Evolutionary conservation across 2,888 invertebrate species (phyloP).

Genomic region (Keiferia lycopersicella): DNA sequence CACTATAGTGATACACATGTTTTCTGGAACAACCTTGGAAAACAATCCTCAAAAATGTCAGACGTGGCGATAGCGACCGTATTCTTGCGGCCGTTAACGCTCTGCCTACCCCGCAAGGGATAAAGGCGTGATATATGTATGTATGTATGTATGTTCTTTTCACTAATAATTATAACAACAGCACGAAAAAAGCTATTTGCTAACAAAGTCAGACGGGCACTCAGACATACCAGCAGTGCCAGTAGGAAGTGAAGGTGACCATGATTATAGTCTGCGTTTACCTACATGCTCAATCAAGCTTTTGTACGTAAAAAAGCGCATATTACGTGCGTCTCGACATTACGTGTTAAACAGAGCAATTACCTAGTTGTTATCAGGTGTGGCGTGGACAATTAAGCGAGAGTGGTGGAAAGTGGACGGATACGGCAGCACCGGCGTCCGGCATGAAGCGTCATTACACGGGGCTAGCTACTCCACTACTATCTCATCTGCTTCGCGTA

Average conservation of each 20-base stretch:
- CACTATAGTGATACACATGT: too few relatives aligned
- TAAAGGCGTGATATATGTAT: too few relatives aligned
- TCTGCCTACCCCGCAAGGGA: too few relatives aligned
- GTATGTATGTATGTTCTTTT: too few relatives aligned
- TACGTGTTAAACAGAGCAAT: constrained; percentile 18
- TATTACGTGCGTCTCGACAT: constrained; percentile 15
- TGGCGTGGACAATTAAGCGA: neutral
- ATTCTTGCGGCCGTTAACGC: too few relatives aligned
- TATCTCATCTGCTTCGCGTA: too few relatives aligned
- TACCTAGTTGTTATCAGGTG: neutral
- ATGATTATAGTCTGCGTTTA: constrained; percentile 34
- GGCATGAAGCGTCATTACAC: neutral
- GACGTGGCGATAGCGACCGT: too few relatives aligned
- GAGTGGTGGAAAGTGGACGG: neutral
- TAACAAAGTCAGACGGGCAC: neutral
- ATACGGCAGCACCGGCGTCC: neutral
- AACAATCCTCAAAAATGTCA: too few relatives aligned
- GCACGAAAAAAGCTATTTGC: neutral
- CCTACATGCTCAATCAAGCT: constrained; percentile 13
- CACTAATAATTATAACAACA: neutral
- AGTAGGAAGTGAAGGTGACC: constrained; percentile 56
- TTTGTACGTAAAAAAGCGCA: constrained; percentile 14
- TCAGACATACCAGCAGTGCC: constrained; percentile 14
- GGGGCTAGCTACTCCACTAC: neutral
- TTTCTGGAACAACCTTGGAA: too few relatives aligned